phyloP scores from a whole-genome alignment of 2,797 vertebrate species.

The Pyrocephalus nanus region DNA sequence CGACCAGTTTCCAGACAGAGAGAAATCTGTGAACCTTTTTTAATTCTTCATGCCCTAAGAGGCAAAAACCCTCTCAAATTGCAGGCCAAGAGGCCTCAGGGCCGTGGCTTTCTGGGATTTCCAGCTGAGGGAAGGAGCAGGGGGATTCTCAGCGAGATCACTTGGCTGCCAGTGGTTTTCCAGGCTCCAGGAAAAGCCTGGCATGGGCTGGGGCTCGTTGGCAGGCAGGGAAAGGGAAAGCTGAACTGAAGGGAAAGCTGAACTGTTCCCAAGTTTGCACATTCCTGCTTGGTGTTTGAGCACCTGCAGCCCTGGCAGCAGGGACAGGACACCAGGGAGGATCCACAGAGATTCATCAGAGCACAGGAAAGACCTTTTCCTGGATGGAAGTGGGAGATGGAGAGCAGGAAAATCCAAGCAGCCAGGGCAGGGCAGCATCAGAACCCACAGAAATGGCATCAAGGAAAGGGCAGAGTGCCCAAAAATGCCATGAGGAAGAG shows the following conservation, averaged over 20 bases:
- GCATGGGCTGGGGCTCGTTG: background rate
- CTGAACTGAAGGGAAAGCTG: background rate
- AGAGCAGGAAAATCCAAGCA: background rate
- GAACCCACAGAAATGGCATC: background rate
- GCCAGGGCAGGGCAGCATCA: background rate
- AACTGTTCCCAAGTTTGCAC: background rate
- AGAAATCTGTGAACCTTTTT: slow-evolving; percentile 48
- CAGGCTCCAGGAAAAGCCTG: background rate
- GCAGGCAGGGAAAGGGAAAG: background rate
- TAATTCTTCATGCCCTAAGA: slow-evolving; percentile 49
- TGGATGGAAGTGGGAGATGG: background rate
- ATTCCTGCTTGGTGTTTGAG: background rate
- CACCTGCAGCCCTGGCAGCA: background rate
- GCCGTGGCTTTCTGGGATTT: background rate
- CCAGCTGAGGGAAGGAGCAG: background rate
- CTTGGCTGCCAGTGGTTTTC: background rate
- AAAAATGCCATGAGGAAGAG: background rate
- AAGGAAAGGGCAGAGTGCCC: background rate
- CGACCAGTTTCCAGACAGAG: slow-evolving; percentile 31
- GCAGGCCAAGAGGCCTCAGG: background rate
- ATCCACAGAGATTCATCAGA: accelerated
- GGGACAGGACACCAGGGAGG: background rate
- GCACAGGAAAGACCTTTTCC: background rate
- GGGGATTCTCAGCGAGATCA: background rate
- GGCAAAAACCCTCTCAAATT: slow-evolving; percentile 36